Conservation (phyloP, 1,140 invertebrate genomes). For the Bombus sibiricus region DNA sequence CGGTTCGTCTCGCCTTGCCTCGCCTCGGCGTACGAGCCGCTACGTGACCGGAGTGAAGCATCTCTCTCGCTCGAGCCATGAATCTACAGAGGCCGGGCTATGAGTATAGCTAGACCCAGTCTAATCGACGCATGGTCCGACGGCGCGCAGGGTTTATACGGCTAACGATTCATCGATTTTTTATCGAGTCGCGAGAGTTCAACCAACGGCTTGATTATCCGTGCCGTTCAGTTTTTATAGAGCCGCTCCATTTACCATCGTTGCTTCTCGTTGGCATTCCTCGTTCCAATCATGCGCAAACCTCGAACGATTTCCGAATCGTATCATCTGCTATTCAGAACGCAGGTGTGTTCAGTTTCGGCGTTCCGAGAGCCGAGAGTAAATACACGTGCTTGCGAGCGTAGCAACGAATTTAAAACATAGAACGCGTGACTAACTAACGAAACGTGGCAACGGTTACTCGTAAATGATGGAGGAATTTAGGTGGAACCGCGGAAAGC, state of each 20-base stretch:
- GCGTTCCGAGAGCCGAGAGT: no score
- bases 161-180: conserved; percentile 63
- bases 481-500: not conserved
- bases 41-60: not conserved
- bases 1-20: not conserved
- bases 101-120: not conserved
- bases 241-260: conserved; percentile 74
- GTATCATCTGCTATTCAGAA: not conserved
- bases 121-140: conserved; percentile 34
- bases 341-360: no score
- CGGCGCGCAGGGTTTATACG: conserved; percentile 57
- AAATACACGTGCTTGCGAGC: no score
- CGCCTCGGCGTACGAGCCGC: not conserved
- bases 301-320: conserved; percentile 1
- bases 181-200: conserved; percentile 24
- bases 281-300: conserved; percentile 16
- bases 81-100: not conserved
- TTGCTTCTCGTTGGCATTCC: conserved; percentile 25
- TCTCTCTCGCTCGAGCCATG: not conserved
- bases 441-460: not conserved
- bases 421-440: not conserved
- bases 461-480: not conserved
- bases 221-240: conserved; percentile 69
- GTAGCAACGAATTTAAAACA: no score
- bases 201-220: conserved; percentile 51